Base-by-base conservation (phyloP, 2,888 invertebrate genomes). In the Pollenia amentaria region DNA sequence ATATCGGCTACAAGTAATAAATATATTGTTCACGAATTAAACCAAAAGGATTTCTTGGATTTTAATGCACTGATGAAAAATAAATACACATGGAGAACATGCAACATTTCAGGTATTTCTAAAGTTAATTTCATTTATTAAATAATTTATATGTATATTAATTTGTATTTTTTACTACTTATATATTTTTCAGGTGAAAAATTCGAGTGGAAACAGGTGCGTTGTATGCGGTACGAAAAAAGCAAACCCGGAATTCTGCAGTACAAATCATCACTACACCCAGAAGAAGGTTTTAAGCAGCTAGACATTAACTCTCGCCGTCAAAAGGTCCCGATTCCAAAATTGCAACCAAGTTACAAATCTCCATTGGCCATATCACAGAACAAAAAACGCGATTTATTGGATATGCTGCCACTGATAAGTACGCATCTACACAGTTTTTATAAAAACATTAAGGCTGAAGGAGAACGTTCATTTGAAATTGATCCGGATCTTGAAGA, bases 1-100 rank as follows among this genome's bases (percentile, higher is more conserved):
- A 87, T 80, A 46, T 77, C 78, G 11, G 86, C 79, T 69, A 64
- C 69, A 70, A 87, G 72, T 80, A 83, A 82, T 62, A 76, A 84
- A 38, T 82, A 82, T 72, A 73, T 65, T 55, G 72, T 78, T 16
- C 62, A 80, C 53, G 84, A 86, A 82, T 57, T 88, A 65, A 78
- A 48, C 14, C 44, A 57, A 29, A 48, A 82, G 48, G 65, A 87
- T 67, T 88, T 88, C 72, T 76, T 69, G 65, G 82, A 86, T 77
- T 87, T 88, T 77, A 78, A 69, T 16, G 67, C 67, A 65, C 14
- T 77, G 46, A 48, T 81, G 72, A 87, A 87, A 53, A 60, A 69
- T n/a, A n/a, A n/a, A n/a, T n/a, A n/a, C n/a, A n/a, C n/a, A n/a
- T n/a, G n/a, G n/a, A n/a, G n/a, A n/a, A n/a, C n/a, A n/a, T n/a